These are phyloP conservation scores for Myotis yumanensis DNA, from an alignment of 2,113 vertebrate genomes.

Conservation along the genomic window DNA sequence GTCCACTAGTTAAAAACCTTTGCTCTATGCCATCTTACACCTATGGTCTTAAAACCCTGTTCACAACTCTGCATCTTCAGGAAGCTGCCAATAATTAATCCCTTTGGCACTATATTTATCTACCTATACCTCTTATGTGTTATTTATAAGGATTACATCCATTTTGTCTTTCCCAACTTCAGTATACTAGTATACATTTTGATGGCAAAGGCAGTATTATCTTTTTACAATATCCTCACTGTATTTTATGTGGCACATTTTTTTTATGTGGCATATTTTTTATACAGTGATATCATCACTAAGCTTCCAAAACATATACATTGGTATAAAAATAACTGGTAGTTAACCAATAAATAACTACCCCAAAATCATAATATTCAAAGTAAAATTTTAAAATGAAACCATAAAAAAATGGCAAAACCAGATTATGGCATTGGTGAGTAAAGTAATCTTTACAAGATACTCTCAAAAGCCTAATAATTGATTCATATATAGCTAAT, in stretches of 20 bases:
- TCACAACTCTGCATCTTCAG: neutral
- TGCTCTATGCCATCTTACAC: neutral
- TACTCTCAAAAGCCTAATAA: neutral
- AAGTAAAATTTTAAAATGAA: neutral
- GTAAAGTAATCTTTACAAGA: neutral
- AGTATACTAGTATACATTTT: neutral
- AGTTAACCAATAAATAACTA: neutral
- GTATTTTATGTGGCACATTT: neutral
- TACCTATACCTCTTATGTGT: neutral
- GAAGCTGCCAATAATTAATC: conserved; percentile 4
- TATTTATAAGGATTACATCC: neutral
- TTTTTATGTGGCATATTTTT: neutral
- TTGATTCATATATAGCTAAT: neutral
- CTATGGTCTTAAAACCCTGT: neutral
- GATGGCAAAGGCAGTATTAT: neutral
- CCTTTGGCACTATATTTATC: neutral
- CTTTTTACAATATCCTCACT: conserved; percentile 10
- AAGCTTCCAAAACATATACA: neutral
- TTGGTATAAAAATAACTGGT: neutral
- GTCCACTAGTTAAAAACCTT: neutral
- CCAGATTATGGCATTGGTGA: neutral
- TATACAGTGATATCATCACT: neutral
- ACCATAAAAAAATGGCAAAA: neutral
- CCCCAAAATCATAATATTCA: neutral
- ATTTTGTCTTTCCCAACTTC: conserved; percentile 9